phyloP scores from a whole-genome alignment of 2,113 vertebrate genomes.

The Thamnaconus septentrionalis region DNA sequence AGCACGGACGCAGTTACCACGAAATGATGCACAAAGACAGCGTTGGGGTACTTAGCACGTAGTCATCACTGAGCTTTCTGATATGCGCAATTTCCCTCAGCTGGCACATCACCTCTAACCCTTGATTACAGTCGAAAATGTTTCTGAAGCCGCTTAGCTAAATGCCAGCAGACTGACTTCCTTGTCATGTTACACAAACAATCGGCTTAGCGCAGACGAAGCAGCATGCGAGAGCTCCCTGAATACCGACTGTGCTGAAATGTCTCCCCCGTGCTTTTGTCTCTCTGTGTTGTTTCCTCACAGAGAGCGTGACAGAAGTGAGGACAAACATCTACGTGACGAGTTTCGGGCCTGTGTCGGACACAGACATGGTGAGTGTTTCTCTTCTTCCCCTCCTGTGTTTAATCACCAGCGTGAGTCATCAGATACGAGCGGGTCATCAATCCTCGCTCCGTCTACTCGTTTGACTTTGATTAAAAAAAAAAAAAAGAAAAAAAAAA shows the following conservation, averaged over 20 bases:
- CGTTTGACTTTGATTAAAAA: no score
- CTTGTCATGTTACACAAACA: slow-evolving; percentile 38
- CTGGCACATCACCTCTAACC: not conserved
- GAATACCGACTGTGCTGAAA: slow-evolving; percentile 3
- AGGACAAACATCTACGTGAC: slow-evolving; percentile 98
- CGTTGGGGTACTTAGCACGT: not conserved
- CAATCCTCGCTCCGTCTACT: no score
- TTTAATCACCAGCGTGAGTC: slow-evolving; percentile 1
- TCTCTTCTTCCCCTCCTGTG: slow-evolving; percentile 3
- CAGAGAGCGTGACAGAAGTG: slow-evolving; percentile 96
- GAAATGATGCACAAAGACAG: not conserved
- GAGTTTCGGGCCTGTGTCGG: slow-evolving; percentile 95
- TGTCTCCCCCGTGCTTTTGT: slow-evolving; percentile 14
- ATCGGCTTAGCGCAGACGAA: slow-evolving; percentile 32
- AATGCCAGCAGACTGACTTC: slow-evolving; percentile 44
- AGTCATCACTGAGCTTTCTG: no score
- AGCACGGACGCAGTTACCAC: no score
- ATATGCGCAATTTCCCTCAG: no score
- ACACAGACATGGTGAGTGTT: slow-evolving; percentile 94
- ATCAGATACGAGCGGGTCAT: slow-evolving; percentile 4
- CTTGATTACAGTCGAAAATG: slow-evolving; percentile 22
- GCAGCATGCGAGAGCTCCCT: slow-evolving; percentile 5
- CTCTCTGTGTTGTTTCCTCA: slow-evolving; percentile 11
- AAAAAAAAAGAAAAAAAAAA: not conserved
- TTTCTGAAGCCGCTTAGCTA: slow-evolving; percentile 35